Evolutionary conservation across 2,113 vertebrate genomes (phyloP).

Genomic region (Leucopternis melanops): DNA sequence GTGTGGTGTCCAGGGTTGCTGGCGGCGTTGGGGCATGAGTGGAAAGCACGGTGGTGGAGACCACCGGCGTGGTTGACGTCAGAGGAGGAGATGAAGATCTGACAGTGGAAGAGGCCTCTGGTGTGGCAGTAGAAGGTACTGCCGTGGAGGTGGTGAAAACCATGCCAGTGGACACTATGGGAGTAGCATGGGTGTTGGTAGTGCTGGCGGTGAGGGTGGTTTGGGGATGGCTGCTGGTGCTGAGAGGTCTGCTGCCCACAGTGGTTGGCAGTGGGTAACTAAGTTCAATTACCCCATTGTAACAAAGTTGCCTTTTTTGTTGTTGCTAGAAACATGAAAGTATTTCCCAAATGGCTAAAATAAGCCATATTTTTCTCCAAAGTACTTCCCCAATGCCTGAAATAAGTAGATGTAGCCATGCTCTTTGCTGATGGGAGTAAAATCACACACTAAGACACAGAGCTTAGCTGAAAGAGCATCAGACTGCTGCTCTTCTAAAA

Average conservation of each 20-base stretch:
- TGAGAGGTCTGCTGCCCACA: not conserved
- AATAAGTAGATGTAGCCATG: not conserved
- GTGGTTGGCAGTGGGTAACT: not conserved
- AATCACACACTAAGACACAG: not conserved
- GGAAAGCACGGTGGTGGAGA: not conserved
- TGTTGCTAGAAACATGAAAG: not conserved
- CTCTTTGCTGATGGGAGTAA: not conserved
- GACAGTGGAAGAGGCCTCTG: not conserved
- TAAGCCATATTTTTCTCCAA: not conserved
- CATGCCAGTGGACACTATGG: fast-evolving
- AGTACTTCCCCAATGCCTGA: not conserved
- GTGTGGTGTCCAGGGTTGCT: not conserved
- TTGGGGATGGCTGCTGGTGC: not conserved
- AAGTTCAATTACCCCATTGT: not conserved
- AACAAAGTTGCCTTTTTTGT: not conserved
- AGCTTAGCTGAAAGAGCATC: not conserved
- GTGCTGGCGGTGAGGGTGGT: not conserved
- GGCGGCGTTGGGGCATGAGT: not conserved
- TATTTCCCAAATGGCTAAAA: not conserved
- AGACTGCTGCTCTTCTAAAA: constrained; percentile 8
- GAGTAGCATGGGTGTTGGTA: not conserved
- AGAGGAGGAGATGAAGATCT: not conserved
- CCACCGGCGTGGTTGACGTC: fast-evolving
- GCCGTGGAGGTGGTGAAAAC: not conserved
- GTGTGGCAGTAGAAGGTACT: not conserved